These are phyloP conservation scores for Stenoptilia bipunctidactyla DNA, from an alignment of 2,888 invertebrate species.

Conservation along the genomic window DNA sequence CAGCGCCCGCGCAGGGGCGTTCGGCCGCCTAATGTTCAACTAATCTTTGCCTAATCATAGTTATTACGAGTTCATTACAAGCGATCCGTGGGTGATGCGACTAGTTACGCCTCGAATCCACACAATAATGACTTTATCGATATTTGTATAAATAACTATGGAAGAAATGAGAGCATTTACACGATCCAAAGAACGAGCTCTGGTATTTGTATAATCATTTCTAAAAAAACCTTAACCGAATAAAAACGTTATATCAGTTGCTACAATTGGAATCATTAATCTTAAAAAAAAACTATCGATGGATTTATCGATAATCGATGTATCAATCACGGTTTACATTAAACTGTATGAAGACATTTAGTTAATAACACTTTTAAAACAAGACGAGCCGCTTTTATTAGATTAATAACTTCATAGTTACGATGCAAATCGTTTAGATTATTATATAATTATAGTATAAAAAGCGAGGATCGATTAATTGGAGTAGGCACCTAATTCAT, in stretches of 20 bases:
- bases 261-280: not conserved
- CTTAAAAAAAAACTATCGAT: not conserved
- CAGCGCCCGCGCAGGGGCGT: not conserved
- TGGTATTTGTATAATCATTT: too few species aligned
- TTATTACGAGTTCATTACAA: conserved; percentile 42
- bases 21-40: conserved; percentile 42
- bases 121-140: not conserved
- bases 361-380: conserved; percentile 37
- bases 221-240: not conserved
- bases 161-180: too few species aligned
- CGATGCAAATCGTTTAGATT: conserved; percentile 55
- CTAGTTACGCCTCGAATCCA: conserved; percentile 14
- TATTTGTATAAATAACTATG: not conserved
- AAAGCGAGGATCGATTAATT: conserved; percentile 45
- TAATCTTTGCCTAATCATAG: conserved; percentile 45
- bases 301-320: conserved; percentile 27
- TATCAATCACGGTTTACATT: conserved; percentile 38
- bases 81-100: conserved; percentile 24
- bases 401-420: conserved; percentile 43
- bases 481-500: conserved; percentile 46
- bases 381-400: conserved; percentile 46
- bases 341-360: conserved; percentile 50
- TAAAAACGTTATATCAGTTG: not conserved
- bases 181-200: too few species aligned
- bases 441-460: conserved; percentile 45